Evolutionary conservation across 2,113 vertebrate genomes (phyloP).

Genomic region (Saguinus imperator): DNA sequence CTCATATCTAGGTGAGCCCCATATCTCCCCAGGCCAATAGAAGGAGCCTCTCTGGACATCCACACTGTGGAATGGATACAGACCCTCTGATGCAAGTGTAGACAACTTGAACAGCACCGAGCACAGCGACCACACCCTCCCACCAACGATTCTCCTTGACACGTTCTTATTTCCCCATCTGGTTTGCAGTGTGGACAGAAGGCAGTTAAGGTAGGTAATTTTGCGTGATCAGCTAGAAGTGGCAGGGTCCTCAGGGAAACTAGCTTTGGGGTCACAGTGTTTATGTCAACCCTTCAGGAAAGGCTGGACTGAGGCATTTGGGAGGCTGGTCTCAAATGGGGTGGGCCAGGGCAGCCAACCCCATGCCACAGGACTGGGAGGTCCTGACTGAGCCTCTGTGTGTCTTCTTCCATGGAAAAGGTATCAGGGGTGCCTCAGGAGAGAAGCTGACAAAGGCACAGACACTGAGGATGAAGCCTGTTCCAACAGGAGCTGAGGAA

Average conservation of each 20-base stretch:
- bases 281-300: neutral
- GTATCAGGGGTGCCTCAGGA: neutral
- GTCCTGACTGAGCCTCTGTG: neutral
- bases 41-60: neutral
- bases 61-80: neutral
- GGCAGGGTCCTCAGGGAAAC: neutral
- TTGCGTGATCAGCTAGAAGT: neutral
- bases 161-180: neutral
- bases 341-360: neutral
- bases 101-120: neutral
- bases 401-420: neutral
- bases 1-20: neutral
- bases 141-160: neutral
- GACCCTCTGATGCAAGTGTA: neutral
- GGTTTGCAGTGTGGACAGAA: neutral
- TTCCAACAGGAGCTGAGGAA: neutral
- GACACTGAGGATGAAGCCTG: neutral
- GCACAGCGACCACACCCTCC: neutral
- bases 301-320: neutral
- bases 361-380: neutral
- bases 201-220: neutral
- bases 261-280: neutral
- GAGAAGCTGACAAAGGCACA: neutral
- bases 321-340: constrained; percentile 12
- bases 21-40: neutral